Percentiles rank a stretch among this genome's conserved stretches.
phyloP scores from a whole-genome alignment of 2,113 vertebrate genomes.

The Pseudopipra pipra region DNA sequence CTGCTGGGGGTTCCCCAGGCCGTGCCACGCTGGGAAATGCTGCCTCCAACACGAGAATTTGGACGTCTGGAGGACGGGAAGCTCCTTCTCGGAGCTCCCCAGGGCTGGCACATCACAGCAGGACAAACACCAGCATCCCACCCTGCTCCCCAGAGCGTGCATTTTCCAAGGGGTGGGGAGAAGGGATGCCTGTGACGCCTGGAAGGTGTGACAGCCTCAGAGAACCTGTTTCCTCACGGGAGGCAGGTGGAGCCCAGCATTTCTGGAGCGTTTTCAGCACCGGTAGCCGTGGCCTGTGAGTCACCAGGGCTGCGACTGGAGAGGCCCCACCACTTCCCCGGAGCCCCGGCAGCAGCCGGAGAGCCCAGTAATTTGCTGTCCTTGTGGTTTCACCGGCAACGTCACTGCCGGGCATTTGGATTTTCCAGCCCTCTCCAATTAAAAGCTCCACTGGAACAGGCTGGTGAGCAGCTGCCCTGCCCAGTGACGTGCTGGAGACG shows the following conservation, averaged over 20 bases:
- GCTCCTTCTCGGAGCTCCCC: fast-evolving
- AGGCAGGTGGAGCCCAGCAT: not conserved
- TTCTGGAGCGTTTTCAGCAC: not conserved
- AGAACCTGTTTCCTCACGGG: not conserved
- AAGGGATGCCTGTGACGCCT: not conserved
- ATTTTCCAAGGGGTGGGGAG: not conserved
- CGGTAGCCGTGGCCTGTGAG: not conserved
- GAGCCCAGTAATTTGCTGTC: not conserved
- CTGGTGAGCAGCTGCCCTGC: not conserved
- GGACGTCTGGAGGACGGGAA: fast-evolving
- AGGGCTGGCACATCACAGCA: fast-evolving
- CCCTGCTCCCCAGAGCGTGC: fast-evolving
- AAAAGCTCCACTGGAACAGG: not conserved
- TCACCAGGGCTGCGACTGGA: not conserved
- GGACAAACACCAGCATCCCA: fast-evolving
- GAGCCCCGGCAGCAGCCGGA: not conserved
- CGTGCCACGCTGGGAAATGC: fast-evolving
- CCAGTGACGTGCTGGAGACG: not conserved
- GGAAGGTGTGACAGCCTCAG: not conserved
- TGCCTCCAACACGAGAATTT: fast-evolving
- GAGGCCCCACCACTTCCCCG: not conserved
- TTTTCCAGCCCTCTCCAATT: conserved; percentile 39
- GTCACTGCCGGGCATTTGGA: conserved; percentile 18
- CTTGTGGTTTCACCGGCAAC: conserved; percentile 21
- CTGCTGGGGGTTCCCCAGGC: conserved; percentile 30